Base-by-base conservation (phyloP, 2,113 vertebrate genomes). In the Porphyrio hochstetteri region DNA sequence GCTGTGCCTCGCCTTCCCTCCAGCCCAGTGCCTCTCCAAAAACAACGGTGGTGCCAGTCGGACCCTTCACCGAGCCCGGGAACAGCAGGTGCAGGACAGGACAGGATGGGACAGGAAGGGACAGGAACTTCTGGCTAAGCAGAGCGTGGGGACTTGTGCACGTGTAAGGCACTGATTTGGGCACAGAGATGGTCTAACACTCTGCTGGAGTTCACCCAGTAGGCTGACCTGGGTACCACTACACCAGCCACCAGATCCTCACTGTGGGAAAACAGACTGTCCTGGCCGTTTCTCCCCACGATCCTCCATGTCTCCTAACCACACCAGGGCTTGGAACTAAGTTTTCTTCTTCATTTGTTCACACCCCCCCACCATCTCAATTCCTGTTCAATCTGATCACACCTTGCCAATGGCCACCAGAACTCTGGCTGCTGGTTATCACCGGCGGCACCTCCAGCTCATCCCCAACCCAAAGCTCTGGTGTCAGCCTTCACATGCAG, bases 1-100 rank as follows among this genome's bases (percentile, higher is more conserved):
- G 20, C 61, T n/a, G 18, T 0, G 0, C 35, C 27, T 65, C 2
- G 0, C 24, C 48, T 72, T 71, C 50, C 81, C 36, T 4, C 1
- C 25, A 42, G 50, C 38, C 20, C 48, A 72, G 18, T 18, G 53
- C 21, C 11, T 53, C 36, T 27, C 48, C 11, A 60, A 46, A 44
- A 72, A 31, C 4, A 40, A 48, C 69, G n/a, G 29, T 11, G 13
- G 28, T 11, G 31, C 19, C 28, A 76, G 29, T 16, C 11, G 46
- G 59, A 31, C 5, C 8, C 40, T 59, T 36, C 13, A 33, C 16
- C 2, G 2, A 82, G 55, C 17, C 12, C 59, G 82, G 55, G 16
- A 80, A 77, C 63, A 36, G 25, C 7, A 6, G 38, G 74, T 42
- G 46, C 42, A 46, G 64, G 63, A 20, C 68, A 90, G 44, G 42